Conservation (phyloP, 2,888 invertebrate species). For the Meganola albula region DNA sequence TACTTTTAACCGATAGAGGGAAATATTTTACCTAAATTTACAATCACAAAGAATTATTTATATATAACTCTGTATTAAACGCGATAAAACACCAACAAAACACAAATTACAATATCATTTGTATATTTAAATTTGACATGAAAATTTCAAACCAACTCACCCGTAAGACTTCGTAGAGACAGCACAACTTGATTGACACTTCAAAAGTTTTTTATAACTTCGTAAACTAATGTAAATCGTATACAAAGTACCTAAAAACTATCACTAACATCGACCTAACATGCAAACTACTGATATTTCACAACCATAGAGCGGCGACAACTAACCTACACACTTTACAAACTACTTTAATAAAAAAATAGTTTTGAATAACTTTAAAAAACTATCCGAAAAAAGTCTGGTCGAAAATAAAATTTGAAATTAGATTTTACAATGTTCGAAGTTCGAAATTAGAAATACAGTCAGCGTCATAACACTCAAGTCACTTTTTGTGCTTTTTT, state of each 20-base stretch:
- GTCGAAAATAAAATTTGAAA: too few relatives aligned
- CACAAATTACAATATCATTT: too few relatives aligned
- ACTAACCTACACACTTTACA: slow-evolving; percentile 25
- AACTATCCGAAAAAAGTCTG: slow-evolving; percentile 22
- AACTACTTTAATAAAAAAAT: slow-evolving; percentile 20
- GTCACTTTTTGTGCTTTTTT: slow-evolving; percentile 13
- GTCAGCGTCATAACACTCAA: slow-evolving; percentile 1
- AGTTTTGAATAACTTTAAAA: slow-evolving; percentile 10
- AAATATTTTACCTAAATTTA: too few relatives aligned
- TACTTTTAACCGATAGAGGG: too few relatives aligned
- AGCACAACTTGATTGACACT: slow-evolving; percentile 21
- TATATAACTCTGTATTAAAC: too few relatives aligned
- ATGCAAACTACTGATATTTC: slow-evolving; percentile 36
- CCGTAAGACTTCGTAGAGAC: slow-evolving; percentile 20
- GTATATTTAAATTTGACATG: too few relatives aligned
- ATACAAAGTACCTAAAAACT: slow-evolving; percentile 34
- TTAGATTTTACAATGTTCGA: too few relatives aligned
- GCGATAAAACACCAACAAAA: too few relatives aligned
- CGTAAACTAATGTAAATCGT: slow-evolving; percentile 30
- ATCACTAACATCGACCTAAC: slow-evolving; percentile 27
- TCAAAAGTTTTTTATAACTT: slow-evolving; percentile 26
- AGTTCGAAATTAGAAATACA: slow-evolving; percentile 12
- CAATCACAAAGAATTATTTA: too few relatives aligned
- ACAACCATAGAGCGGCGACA: slow-evolving; percentile 49
- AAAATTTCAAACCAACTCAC: slow-evolving; percentile 31